phyloP scores from a whole-genome alignment of 2,888 invertebrate species.

The Pecten maximus region DNA sequence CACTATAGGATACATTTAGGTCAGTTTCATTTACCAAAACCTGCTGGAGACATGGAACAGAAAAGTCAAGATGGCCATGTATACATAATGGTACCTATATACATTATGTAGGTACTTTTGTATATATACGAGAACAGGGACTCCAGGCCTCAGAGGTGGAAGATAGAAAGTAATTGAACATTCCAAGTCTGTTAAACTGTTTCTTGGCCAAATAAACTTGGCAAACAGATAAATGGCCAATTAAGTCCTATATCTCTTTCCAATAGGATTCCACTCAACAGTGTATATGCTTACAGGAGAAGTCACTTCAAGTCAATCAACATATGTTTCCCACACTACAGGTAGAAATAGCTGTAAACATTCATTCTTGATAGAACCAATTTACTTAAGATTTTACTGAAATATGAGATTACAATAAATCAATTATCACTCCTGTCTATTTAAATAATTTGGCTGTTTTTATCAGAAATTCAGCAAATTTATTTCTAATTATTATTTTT shows the following conservation, averaged over 20 bases:
- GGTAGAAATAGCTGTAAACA: background rate
- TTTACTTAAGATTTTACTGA: background rate
- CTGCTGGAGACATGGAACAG: background rate
- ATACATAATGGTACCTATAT: background rate
- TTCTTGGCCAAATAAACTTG: slow-evolving; percentile 19
- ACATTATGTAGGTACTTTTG: no score
- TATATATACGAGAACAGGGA: background rate
- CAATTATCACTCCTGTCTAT: background rate
- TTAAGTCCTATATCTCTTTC: background rate
- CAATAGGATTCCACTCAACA: slow-evolving; percentile 10
- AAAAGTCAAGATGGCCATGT: background rate
- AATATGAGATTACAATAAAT: background rate
- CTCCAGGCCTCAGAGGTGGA: background rate
- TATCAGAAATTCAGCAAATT: background rate
- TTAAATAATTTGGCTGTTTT: background rate
- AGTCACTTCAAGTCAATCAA: slow-evolving; percentile 12
- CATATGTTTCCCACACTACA: background rate
- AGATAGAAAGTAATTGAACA: background rate
- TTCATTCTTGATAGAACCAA: background rate
- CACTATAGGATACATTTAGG: no score
- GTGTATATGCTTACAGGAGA: background rate
- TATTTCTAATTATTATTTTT: no score
- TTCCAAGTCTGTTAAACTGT: slow-evolving; percentile 6
- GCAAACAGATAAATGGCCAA: slow-evolving; percentile 33
- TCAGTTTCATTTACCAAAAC: no score